Conservation (phyloP, 2,797 vertebrate genomes). For the Pipistrellus kuhlii region DNA sequence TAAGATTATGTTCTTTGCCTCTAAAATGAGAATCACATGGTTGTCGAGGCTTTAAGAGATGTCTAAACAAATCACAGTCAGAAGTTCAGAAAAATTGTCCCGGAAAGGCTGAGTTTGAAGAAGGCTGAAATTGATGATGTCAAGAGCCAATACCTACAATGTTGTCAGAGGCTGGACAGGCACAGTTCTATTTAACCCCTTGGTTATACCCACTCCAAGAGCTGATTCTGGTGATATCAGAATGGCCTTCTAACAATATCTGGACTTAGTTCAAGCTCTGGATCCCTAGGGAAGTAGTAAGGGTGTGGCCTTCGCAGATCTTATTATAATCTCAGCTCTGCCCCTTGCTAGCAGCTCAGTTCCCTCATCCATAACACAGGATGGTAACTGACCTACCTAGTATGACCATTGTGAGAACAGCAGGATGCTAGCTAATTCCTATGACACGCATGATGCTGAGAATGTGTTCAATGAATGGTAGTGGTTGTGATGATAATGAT, state of each 20-base stretch:
- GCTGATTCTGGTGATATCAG: background rate
- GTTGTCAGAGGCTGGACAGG: background rate
- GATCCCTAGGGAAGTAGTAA: background rate
- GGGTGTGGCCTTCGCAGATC: background rate
- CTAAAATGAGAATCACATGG: conserved; percentile 1
- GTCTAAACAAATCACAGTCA: background rate
- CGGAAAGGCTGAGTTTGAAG: background rate
- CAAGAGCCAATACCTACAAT: background rate
- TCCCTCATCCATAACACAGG: no score
- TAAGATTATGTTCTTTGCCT: conserved; percentile 16
- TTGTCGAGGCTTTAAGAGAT: background rate
- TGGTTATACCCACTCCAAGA: background rate
- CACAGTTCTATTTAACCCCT: background rate
- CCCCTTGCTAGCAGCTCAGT: background rate
- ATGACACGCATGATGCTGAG: background rate
- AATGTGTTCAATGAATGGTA: background rate
- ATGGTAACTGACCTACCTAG: no score
- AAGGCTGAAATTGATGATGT: background rate
- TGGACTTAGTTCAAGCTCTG: background rate
- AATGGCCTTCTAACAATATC: background rate
- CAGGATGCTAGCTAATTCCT: background rate
- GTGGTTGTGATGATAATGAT: background rate
- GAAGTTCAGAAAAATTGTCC: conserved; percentile 6
- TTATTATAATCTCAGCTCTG: background rate
- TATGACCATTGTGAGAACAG: background rate